A percentile compares a stretch with the other conserved stretches of the same genome.
These are phyloP conservation scores for Pseudochirops cupreus DNA, from an alignment of 2,797 vertebrate genomes.

Conservation along the genomic window DNA sequence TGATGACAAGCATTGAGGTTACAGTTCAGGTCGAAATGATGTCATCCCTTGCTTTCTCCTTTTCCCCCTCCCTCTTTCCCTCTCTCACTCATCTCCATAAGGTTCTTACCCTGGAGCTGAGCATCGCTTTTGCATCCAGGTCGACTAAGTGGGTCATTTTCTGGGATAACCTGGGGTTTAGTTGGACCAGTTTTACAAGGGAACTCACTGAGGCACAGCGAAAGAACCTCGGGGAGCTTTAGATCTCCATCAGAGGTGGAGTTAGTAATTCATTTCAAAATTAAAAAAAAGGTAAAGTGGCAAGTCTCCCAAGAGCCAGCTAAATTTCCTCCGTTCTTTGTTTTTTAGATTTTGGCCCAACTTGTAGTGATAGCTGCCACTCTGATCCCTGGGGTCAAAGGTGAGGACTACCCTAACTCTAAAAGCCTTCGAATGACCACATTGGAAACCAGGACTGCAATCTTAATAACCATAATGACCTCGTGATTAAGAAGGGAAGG, in stretches of 20 bases:
- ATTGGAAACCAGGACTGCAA: constrained; percentile 74
- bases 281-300: neutral
- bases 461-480: constrained; percentile 76
- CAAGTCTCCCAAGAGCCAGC: constrained; percentile 27
- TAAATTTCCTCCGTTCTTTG: constrained; percentile 39
- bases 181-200: constrained; percentile 41
- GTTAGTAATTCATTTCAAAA: constrained; percentile 21
- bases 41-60: neutral
- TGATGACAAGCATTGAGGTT: constrained; percentile 37
- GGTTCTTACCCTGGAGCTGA: neutral
- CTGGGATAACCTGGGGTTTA: constrained; percentile 31
- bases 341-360: constrained; percentile 85
- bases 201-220: constrained; percentile 9
- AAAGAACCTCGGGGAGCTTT: constrained; percentile 5
- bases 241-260: constrained; percentile 15
- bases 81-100: constrained; percentile 4
- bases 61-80: neutral
- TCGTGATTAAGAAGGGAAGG: constrained; percentile 73
- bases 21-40: constrained; percentile 72
- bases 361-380: constrained; percentile 81
- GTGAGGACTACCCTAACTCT: constrained; percentile 86
- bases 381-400: constrained; percentile 85
- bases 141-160: neutral
- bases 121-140: constrained; percentile 39
- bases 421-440: constrained; percentile 81